Base-by-base conservation (phyloP, 2,797 vertebrate genomes). In the Pseudochromis fuscus region DNA sequence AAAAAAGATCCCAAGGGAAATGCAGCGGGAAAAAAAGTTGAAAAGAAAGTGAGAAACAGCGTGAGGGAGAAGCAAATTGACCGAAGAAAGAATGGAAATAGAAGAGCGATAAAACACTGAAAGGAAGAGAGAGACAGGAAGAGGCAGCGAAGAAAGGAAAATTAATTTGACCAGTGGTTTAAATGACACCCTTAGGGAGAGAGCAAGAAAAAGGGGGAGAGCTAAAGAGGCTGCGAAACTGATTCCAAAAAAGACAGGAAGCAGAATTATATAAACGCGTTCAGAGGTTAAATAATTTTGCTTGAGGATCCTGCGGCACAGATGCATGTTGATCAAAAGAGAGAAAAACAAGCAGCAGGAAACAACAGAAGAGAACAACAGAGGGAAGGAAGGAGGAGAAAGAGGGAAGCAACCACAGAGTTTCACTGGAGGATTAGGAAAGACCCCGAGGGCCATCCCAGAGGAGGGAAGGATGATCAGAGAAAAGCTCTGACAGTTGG, bases 351-450 rank as follows among this genome's bases (percentile, higher is more conserved):
- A 61, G 38, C 13, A 9, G 13, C 49, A 15, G 24, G 42, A 65
- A 45, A 77, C 30, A 51, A 44, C 24, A 7, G 51, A 79, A 62
- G 61, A 55, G 4, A 45, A 37, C 30, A 49, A 67, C 28, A 18
- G n/a, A 44, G 16, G 40, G 50, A 72, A 48, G 66, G 33, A 64
- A 67, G 53, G 59, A 70, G 6, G 61, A 16, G 30, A 23, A 52
- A 35, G 58, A 42, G 44, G 51, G n/a, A 68, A 42, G 69, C 42
- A 25, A 10, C 2, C 18, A 68, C 35, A 31, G 40, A 75, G 62
- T 75, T 87, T 85, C 70, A 75, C 48, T 67, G 77, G 45, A 66
- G 81, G 75, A 85, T 89, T 88, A 79, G 24, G 72, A 81, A 28
- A 61, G 59, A 82, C 82, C 85, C 79, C 15, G 49, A 80, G 72